A percentile compares a stretch with the other conserved stretches of the same genome.
Conservation (phyloP, 2,797 vertebrate species). For the Pempheris klunzingeri region DNA sequence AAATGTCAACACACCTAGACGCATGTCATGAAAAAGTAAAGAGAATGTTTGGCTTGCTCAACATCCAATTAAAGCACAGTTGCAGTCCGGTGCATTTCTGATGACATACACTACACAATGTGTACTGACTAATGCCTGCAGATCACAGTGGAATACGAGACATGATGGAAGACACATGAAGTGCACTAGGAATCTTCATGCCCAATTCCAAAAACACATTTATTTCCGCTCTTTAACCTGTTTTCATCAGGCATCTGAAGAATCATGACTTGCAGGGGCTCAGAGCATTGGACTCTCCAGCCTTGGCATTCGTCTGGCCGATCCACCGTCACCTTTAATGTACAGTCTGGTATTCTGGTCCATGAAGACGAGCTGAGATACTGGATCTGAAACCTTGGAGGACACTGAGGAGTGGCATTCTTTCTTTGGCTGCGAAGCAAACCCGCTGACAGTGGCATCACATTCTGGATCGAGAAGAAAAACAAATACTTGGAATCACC, state of each 20-base stretch:
- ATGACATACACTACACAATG: neutral
- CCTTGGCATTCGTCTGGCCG: slow-evolving; percentile 89
- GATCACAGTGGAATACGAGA: neutral
- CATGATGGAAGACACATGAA: neutral
- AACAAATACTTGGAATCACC: neutral
- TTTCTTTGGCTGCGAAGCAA: slow-evolving; percentile 92
- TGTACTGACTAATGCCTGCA: neutral
- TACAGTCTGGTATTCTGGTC: slow-evolving; percentile 90
- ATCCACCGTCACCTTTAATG: slow-evolving; percentile 87
- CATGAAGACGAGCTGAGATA: slow-evolving; percentile 88
- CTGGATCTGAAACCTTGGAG: slow-evolving; percentile 92
- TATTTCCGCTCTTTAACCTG: slow-evolving; percentile 83
- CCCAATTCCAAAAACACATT: neutral
- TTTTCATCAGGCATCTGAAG: slow-evolving; percentile 96
- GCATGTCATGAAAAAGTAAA: slow-evolving; percentile 14
- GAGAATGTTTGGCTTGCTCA: neutral
- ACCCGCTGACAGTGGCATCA: slow-evolving; percentile 94
- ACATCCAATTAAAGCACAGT: slow-evolving; percentile 17
- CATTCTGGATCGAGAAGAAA: slow-evolving; percentile 86
- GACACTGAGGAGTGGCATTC: slow-evolving; percentile 90
- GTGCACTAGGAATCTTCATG: neutral
- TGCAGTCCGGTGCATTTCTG: slow-evolving; percentile 3
- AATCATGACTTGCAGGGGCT: slow-evolving; percentile 91
- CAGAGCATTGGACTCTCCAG: slow-evolving; percentile 91
- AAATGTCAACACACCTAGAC: slow-evolving; percentile 92